Conservation (phyloP, 2,113 vertebrate species). For the Siniperca knerii region DNA sequence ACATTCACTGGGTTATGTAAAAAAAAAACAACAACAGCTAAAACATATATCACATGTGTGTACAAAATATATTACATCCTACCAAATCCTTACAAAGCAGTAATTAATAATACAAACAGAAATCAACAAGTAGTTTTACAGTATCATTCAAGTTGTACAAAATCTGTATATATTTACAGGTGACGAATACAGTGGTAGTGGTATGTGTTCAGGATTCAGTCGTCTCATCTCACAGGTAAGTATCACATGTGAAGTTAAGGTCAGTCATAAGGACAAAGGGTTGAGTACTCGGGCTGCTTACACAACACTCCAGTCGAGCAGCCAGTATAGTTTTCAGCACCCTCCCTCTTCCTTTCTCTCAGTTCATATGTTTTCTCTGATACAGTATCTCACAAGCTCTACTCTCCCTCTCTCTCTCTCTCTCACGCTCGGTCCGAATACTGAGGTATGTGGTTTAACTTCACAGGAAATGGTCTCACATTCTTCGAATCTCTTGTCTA, state of each 20-base stretch:
- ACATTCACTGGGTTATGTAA: conserved; percentile 58
- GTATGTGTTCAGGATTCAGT: conserved; percentile 40
- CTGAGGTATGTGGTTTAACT: conserved; percentile 70
- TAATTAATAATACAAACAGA: conserved; percentile 49
- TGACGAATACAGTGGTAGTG: conserved; percentile 27
- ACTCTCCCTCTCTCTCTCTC: conserved; percentile 1
- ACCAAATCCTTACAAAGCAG: conserved; percentile 29
- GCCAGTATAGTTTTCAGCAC: background rate
- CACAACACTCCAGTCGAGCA: background rate
- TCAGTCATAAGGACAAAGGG: conserved; percentile 32
- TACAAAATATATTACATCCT: conserved; percentile 61
- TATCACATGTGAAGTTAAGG: conserved; percentile 36
- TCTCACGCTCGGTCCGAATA: conserved; percentile 27
- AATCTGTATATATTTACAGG: conserved; percentile 61
- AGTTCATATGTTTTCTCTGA: conserved; percentile 23
- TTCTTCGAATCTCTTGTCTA: conserved; percentile 56
- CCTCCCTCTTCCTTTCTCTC: conserved; percentile 8
- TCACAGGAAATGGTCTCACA: conserved; percentile 74
- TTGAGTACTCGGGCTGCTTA: conserved; percentile 5
- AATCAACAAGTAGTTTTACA: conserved; percentile 63
- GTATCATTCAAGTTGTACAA: conserved; percentile 46
- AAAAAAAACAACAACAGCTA: conserved; percentile 34
- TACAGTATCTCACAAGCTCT: conserved; percentile 15
- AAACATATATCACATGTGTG: conserved; percentile 9
- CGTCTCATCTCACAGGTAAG: conserved; percentile 43